phyloP scores from a whole-genome alignment of 2,888 invertebrate genomes.

The Linnaemya vulpina region DNA sequence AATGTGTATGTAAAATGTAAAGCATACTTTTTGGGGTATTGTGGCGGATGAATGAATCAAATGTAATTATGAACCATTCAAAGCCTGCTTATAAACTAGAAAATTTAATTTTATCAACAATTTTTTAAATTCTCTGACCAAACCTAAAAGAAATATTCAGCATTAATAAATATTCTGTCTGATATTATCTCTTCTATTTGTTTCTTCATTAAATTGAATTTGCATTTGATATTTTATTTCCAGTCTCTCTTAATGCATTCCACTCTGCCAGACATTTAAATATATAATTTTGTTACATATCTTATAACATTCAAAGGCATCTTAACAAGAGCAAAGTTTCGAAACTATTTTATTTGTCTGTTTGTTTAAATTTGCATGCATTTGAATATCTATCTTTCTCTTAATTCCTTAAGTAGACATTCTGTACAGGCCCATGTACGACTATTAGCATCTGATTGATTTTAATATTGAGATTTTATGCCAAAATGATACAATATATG shows the following conservation, averaged over 20 bases:
- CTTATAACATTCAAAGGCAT: constrained; percentile 1
- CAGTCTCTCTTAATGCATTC: constrained; percentile 15
- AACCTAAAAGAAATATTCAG: not conserved
- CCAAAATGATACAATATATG: not conserved
- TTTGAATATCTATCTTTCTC: not conserved
- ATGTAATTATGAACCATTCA: too few relatives aligned
- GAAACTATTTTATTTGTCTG: constrained; percentile 8
- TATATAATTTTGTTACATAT: constrained; percentile 36
- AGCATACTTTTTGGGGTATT: too few relatives aligned
- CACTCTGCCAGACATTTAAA: constrained; percentile 15
- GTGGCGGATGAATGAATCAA: too few relatives aligned
- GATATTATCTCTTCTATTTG: not conserved
- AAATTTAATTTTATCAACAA: not conserved
- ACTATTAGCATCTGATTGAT: not conserved
- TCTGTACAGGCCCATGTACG: not conserved
- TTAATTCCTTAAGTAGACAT: not conserved
- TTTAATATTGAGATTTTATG: constrained; percentile 3
- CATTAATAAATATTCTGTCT: not conserved
- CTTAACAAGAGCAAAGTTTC: constrained; percentile 15
- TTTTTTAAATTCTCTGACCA: not conserved
- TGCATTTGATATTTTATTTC: constrained; percentile 12
- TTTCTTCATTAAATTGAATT: not conserved
- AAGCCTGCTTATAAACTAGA: too few relatives aligned
- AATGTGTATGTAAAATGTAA: too few relatives aligned
- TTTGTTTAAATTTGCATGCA: not conserved